Base-by-base conservation (phyloP, 1,140 invertebrate genomes). In the Drosophila tani region DNA sequence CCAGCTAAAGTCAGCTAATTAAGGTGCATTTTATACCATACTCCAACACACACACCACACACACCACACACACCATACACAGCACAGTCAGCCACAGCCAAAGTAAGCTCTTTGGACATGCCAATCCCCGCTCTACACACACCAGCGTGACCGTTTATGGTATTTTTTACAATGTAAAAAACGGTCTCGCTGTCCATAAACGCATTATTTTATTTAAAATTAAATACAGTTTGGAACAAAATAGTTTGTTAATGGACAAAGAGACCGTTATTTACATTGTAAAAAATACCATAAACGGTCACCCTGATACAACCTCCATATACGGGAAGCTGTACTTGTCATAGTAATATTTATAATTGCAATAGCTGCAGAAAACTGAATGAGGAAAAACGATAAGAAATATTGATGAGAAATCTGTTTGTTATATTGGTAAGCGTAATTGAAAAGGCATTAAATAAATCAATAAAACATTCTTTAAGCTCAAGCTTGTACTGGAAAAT, bases 331-430 rank as follows among this genome's bases (percentile, higher is more conserved):
- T 71, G 80, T 84, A 88, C 81, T 88, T 88, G 79, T 91, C 82
- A 86, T 82, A 85, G 75, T 75, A 88, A 86, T 91, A 88, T 88
- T 88, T 88, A 77, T 80, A 79, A 85, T 69, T 91, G 75, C 70
- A 88, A 84, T 68, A 84, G 79, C 67, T 82, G 74, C 60, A 65
- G 38, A 69, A 69, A 66, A 69, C 66, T 56, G 64, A 68, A 46
- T 68, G 64, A 40, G 64, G 63, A 57, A 74, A 43, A 67, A 76
- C 43, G 58, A 66, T 49, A 75, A 68, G 56, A 74, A 83, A 81
- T 87, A 85, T 87, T 87, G 79, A 75, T 81, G 85, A 91, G 51
- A 91, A 80, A 90, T 86, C 85, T 91, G 85, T 91, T 91, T 90
- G 86, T 91, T 90, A 91, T 85, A 91, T 80, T 85, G 71, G 86